A percentile compares a stretch with the other conserved stretches of the same genome.
Conservation (phyloP, 2,888 invertebrate genomes). For the Spicauda simplicius region DNA sequence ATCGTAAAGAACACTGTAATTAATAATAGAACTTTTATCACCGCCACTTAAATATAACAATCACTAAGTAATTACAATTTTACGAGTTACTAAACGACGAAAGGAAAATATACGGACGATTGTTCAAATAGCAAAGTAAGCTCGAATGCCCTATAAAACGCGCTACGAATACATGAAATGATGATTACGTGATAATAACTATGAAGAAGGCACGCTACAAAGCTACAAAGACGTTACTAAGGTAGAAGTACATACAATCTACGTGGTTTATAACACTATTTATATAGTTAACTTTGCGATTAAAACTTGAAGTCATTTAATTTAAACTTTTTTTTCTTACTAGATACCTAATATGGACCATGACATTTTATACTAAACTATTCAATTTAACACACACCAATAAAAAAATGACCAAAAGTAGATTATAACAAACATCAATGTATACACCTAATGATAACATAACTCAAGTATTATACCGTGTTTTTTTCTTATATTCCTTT, state of each 20-base stretch:
- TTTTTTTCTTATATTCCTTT: too few relatives aligned
- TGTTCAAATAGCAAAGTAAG: background rate
- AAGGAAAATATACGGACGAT: constrained; percentile 2
- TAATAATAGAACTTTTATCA: background rate
- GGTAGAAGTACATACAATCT: background rate
- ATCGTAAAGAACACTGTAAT: background rate
- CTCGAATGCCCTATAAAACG: background rate
- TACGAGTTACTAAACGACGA: background rate
- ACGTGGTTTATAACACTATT: background rate
- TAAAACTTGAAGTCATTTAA: too few relatives aligned
- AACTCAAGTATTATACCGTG: too few relatives aligned
- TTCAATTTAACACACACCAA: too few relatives aligned
- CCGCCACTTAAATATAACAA: background rate
- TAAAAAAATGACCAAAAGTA: too few relatives aligned
- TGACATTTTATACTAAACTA: too few relatives aligned
- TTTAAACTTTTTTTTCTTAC: too few relatives aligned
- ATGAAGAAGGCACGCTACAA: background rate
- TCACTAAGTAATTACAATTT: background rate
- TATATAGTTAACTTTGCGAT: too few relatives aligned
- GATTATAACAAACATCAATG: too few relatives aligned
- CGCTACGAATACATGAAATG: background rate
- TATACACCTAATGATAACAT: too few relatives aligned
- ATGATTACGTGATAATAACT: background rate
- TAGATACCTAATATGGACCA: too few relatives aligned
- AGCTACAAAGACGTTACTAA: too few relatives aligned